Percentiles rank a stretch among this genome's conserved stretches.
phyloP scores from a whole-genome alignment of 2,888 invertebrate genomes.

The Notodonta dromedarius region DNA sequence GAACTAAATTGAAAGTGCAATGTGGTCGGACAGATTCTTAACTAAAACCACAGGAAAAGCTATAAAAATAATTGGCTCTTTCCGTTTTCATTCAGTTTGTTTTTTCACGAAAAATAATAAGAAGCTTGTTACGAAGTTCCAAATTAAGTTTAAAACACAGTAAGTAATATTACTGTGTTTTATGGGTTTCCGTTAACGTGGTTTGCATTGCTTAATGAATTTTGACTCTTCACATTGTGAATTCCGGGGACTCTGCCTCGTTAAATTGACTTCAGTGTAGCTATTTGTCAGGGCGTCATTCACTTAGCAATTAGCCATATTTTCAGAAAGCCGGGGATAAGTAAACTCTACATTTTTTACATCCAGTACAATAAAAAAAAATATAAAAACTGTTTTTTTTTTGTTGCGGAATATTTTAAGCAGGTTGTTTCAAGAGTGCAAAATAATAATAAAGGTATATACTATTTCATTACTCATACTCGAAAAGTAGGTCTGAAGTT shows the following conservation, averaged over 20 bases:
- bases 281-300: not conserved
- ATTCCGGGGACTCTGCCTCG: not conserved
- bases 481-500: too few relatives aligned
- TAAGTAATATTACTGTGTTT: conserved; percentile 28
- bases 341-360: too few relatives aligned
- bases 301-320: not conserved
- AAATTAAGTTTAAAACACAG: conserved; percentile 35
- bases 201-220: conserved; percentile 26
- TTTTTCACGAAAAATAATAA: conserved; percentile 34
- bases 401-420: too few relatives aligned
- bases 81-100: not conserved
- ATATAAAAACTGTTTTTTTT: too few relatives aligned
- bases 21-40: too few relatives aligned
- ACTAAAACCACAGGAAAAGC: not conserved
- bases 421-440: too few relatives aligned
- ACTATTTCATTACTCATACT: too few relatives aligned
- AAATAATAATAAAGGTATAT: too few relatives aligned
- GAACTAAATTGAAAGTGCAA: too few relatives aligned
- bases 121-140: conserved; percentile 35
- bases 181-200: conserved; percentile 14
- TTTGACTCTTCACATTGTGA: conserved; percentile 8
- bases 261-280: not conserved
- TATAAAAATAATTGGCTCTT: not conserved
- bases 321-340: not conserved
- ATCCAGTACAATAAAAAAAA: too few relatives aligned